Conservation (phyloP, 2,888 invertebrate species). For the Agriopis marginaria region DNA sequence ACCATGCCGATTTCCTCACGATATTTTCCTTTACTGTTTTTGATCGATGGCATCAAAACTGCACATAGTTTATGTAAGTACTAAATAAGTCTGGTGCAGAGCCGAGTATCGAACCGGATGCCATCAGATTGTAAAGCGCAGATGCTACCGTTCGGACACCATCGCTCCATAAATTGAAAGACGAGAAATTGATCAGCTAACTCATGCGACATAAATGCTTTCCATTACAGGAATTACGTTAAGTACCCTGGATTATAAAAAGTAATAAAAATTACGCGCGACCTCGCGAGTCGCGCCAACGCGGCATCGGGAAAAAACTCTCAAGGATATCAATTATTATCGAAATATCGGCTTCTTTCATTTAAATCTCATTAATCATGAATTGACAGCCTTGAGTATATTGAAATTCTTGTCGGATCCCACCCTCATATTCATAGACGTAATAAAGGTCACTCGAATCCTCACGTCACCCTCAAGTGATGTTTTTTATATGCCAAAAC, state of each 20-base stretch:
- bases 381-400: conserved; percentile 13
- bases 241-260: conserved; percentile 21
- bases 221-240: conserved; percentile 1
- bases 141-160: too few relatives aligned
- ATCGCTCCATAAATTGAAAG: too few relatives aligned
- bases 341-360: conserved; percentile 28
- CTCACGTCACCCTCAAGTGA: neutral
- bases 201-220: neutral
- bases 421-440: too few relatives aligned
- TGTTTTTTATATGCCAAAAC: neutral
- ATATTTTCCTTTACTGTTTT: too few relatives aligned
- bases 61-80: too few relatives aligned
- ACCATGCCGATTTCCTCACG: too few relatives aligned
- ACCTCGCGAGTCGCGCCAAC: conserved; percentile 34
- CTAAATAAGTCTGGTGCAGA: too few relatives aligned
- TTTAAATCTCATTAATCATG: conserved; percentile 27
- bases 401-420: neutral
- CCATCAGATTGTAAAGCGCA: too few relatives aligned
- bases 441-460: too few relatives aligned
- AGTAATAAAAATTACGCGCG: conserved; percentile 17
- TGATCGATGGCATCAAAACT: too few relatives aligned
- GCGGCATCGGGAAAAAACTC: conserved; percentile 22
- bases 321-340: conserved; percentile 35
- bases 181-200: too few relatives aligned
- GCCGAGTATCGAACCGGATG: too few relatives aligned